Conservation (phyloP, 35 echinoderm and acorn worm species). For the Heliocidaris tuberculata region DNA sequence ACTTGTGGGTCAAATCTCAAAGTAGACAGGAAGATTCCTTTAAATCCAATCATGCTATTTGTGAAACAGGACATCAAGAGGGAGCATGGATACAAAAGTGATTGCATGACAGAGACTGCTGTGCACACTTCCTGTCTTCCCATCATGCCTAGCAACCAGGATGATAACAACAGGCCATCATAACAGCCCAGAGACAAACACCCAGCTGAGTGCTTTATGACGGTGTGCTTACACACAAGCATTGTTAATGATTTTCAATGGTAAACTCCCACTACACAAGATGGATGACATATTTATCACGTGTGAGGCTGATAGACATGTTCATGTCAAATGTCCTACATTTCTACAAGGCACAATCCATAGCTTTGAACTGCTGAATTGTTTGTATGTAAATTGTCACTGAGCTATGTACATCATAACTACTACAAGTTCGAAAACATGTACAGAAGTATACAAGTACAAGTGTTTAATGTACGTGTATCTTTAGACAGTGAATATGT, state of each 20-base stretch:
- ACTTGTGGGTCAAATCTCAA: background rate
- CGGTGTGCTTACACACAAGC: background rate
- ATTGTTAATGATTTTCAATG: background rate
- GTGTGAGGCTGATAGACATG: no score
- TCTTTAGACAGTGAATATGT: background rate
- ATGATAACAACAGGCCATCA: slow-evolving; percentile 1
- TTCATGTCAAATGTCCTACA: no score
- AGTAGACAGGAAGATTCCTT: background rate
- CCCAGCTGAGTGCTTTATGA: background rate
- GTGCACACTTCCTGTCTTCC: background rate
- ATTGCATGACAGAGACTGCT: slow-evolving; percentile 8
- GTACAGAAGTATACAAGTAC: background rate
- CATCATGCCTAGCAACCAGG: slow-evolving; percentile 1
- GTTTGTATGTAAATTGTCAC: background rate
- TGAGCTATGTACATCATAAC: background rate
- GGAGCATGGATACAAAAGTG: background rate
- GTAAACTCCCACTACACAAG: no score
- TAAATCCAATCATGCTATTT: background rate
- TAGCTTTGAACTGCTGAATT: background rate
- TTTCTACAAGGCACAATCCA: background rate
- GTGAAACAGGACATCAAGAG: background rate
- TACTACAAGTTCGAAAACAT: background rate
- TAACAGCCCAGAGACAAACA: background rate
- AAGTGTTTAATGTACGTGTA: background rate
- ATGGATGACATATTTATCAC: no score